Conservation (phyloP, 2,113 vertebrate species). For the Vombatus ursinus region DNA sequence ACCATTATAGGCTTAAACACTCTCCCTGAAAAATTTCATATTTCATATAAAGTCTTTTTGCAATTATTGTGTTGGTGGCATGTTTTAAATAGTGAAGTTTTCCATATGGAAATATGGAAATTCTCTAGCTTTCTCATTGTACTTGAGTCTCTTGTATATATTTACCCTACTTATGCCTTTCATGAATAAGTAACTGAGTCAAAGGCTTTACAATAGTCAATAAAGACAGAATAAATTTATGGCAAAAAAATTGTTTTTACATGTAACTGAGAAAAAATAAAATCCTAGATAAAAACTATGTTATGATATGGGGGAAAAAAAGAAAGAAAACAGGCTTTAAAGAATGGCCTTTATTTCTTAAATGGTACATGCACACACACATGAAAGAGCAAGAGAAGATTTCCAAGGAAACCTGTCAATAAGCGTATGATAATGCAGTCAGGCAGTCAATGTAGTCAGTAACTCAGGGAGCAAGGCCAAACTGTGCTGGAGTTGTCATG, state of each 20-base stretch:
- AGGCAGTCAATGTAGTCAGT: neutral
- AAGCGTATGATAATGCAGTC: neutral
- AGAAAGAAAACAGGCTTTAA: neutral
- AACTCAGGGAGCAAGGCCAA: neutral
- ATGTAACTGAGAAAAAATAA: too few species aligned
- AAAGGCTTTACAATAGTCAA: neutral
- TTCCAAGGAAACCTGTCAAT: neutral
- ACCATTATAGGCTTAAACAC: neutral
- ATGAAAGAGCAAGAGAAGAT: neutral
- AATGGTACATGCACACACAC: neutral
- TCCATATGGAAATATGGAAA: neutral
- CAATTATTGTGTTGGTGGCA: neutral
- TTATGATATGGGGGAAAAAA: too few species aligned
- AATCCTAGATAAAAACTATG: too few species aligned
- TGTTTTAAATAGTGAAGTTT: neutral
- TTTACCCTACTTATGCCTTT: too few species aligned
- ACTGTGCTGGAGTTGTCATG: neutral
- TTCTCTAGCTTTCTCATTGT: neutral
- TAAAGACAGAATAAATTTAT: neutral
- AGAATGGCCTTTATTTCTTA: neutral
- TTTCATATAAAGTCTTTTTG: neutral
- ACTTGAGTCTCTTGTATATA: neutral
- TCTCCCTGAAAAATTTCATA: neutral
- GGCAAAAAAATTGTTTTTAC: too few species aligned
- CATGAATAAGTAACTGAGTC: neutral